phyloP scores from a whole-genome alignment of 2,888 invertebrate genomes.

The Sinodicranocentrus sp. region DNA sequence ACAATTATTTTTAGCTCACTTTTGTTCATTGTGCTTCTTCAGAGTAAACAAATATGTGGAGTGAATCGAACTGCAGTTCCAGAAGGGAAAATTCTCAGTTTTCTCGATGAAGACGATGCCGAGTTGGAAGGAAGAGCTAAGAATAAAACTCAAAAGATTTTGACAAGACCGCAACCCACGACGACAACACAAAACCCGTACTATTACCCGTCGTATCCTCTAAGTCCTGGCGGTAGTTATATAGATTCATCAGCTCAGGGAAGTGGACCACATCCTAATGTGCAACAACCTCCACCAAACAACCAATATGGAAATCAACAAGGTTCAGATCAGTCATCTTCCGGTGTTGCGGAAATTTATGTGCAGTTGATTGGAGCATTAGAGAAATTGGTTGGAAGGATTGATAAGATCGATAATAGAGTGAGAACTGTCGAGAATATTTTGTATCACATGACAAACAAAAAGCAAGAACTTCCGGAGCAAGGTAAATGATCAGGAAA shows the following conservation, averaged over 20 bases:
- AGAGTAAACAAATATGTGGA: no score
- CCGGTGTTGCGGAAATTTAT: conserved; percentile 59
- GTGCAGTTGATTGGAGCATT: conserved; percentile 73
- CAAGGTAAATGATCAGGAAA: conserved; percentile 64
- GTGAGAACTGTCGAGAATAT: conserved; percentile 74
- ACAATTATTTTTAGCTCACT: no score
- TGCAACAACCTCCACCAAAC: conserved; percentile 40
- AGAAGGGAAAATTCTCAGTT: conserved; percentile 35
- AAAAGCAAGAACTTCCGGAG: conserved; percentile 63
- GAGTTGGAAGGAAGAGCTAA: conserved; percentile 36
- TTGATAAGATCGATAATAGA: conserved; percentile 73
- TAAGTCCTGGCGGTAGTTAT: conserved; percentile 30
- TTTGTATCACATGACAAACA: conserved; percentile 71
- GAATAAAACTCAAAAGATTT: conserved; percentile 40
- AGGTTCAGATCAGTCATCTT: not conserved
- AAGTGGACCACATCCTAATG: conserved; percentile 58
- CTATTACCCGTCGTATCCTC: conserved; percentile 30
- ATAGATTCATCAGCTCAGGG: conserved; percentile 62
- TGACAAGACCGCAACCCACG: conserved; percentile 38
- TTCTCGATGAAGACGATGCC: conserved; percentile 32
- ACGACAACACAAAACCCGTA: conserved; percentile 43
- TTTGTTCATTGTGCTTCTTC: not conserved
- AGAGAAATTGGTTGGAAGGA: conserved; percentile 73
- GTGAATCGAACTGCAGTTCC: conserved; percentile 21
- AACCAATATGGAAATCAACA: not conserved